Percentiles rank a stretch among this genome's conserved stretches.
Evolutionary conservation across 2,888 invertebrate genomes (phyloP).

Genomic region (Monochamus alternatus): DNA sequence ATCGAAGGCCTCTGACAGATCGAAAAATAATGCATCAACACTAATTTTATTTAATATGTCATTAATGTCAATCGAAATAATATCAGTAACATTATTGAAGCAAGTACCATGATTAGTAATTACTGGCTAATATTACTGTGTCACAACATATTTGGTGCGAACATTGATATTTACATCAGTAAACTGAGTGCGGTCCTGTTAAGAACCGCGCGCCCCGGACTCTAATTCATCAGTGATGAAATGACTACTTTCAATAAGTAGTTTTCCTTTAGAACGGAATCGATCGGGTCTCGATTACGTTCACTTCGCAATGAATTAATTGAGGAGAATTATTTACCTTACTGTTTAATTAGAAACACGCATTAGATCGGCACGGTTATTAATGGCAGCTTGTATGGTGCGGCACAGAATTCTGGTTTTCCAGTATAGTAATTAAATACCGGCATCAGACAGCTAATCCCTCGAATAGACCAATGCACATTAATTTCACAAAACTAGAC

Average conservation of each 20-base stretch:
- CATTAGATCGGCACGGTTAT: conserved; percentile 42
- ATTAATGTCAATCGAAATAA: too few species aligned
- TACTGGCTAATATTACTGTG: too few species aligned
- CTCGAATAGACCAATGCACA: conserved; percentile 59
- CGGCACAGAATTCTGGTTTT: conserved; percentile 43
- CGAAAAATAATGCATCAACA: too few species aligned
- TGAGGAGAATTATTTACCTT: conserved; percentile 39
- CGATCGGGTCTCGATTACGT: conserved; percentile 28
- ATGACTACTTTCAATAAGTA: neutral
- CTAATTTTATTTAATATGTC: too few species aligned
- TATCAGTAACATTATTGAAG: too few species aligned
- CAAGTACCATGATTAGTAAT: too few species aligned
- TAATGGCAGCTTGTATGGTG: conserved; percentile 37
- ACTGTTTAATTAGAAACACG: conserved; percentile 43
- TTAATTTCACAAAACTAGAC: conserved; percentile 59
- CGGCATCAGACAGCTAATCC: conserved; percentile 57
- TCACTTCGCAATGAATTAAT: conserved; percentile 34
- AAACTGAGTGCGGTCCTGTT: too few species aligned
- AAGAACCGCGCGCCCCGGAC: too few species aligned
- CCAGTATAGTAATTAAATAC: conserved; percentile 50
- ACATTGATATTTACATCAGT: too few species aligned
- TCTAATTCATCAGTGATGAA: neutral
- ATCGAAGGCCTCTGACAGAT: too few species aligned
- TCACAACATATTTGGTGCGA: too few species aligned
- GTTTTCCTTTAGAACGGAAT: conserved; percentile 10